These are phyloP conservation scores for Drosophila nigritarsus DNA, from an alignment of 2,888 invertebrate genomes.

Conservation along the genomic window DNA sequence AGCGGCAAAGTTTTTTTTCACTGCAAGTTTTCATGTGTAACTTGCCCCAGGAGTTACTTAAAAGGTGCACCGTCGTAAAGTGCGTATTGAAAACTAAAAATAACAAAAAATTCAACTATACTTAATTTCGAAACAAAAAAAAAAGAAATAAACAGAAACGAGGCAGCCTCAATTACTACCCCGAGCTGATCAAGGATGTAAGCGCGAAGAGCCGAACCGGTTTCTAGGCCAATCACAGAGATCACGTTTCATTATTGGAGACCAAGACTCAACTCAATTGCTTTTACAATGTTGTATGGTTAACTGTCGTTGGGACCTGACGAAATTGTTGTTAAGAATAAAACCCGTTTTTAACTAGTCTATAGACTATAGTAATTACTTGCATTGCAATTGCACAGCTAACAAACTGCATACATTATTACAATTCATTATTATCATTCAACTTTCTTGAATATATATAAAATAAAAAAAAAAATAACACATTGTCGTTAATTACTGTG, in stretches of 20 bases:
- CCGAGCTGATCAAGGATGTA: slow-evolving; percentile 34
- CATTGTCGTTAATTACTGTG: neutral
- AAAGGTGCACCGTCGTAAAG: slow-evolving; percentile 36
- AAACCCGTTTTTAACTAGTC: slow-evolving; percentile 9
- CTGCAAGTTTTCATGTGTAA: too few species aligned
- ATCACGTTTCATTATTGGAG: slow-evolving; percentile 12
- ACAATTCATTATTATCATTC: neutral
- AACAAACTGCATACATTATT: slow-evolving; percentile 4
- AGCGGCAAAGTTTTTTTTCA: slow-evolving; percentile 41
- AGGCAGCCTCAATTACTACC: slow-evolving; percentile 12
- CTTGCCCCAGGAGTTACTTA: slow-evolving; percentile 32
- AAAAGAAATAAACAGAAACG: neutral
- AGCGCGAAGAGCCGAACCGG: slow-evolving; percentile 20
- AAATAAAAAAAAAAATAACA: neutral
- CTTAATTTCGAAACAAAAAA: slow-evolving; percentile 24
- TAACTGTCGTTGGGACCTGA: neutral
- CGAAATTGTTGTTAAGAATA: slow-evolving; percentile 8
- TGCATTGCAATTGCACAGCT: slow-evolving; percentile 11
- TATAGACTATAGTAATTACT: slow-evolving; percentile 11
- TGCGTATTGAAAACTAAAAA: slow-evolving; percentile 18
- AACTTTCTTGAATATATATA: slow-evolving; percentile 7
- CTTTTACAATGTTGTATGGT: slow-evolving; percentile 4
- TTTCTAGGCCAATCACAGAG: slow-evolving; percentile 37
- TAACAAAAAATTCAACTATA: slow-evolving; percentile 16
- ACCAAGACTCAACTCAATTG: slow-evolving; percentile 1